These are phyloP conservation scores for Vanessa atalanta DNA, from an alignment of 1,140 invertebrate species.

Conservation along the genomic window DNA sequence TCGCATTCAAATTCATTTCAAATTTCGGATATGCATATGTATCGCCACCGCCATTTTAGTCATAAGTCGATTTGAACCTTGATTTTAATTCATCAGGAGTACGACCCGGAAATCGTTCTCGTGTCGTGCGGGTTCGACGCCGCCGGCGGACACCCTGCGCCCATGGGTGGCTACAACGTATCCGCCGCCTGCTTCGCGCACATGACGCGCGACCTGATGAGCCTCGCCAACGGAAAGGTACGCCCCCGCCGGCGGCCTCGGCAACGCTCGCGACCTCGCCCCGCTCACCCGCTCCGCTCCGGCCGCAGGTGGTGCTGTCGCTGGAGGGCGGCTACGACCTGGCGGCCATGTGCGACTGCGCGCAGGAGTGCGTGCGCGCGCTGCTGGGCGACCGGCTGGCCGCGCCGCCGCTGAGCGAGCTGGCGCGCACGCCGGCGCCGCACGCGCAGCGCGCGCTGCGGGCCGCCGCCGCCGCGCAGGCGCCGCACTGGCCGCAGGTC, in stretches of 20 bases:
- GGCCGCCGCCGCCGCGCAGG: constrained; percentile 92
- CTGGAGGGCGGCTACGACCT: constrained; percentile 98
- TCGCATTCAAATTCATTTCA: neutral
- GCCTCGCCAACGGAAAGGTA: constrained; percentile 93
- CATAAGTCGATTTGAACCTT: neutral
- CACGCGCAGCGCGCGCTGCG: constrained; percentile 94
- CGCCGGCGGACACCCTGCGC: constrained; percentile 94
- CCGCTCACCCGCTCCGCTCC: neutral
- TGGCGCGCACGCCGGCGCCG: constrained; percentile 89
- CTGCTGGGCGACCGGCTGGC: constrained; percentile 92
- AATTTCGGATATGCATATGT: neutral
- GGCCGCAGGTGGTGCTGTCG: constrained; percentile 86
- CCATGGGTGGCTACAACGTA: constrained; percentile 96
- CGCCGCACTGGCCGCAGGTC: constrained; percentile 62
- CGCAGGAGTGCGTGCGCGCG: constrained; percentile 97
- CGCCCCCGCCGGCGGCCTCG: neutral
- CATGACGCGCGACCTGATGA: constrained; percentile 97
- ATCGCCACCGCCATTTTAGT: neutral
- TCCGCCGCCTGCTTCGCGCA: constrained; percentile 97
- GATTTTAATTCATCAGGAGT: constrained; percentile 82
- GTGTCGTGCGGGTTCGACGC: constrained; percentile 99
- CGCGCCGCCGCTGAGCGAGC: constrained; percentile 88
- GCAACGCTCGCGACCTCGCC: neutral
- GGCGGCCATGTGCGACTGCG: constrained; percentile 96
- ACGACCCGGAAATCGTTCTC: constrained; percentile 96